These are phyloP conservation scores for Antedon mediterranea DNA, from an alignment of 53 echinoderm and acorn worm genomes.

Conservation along the genomic window DNA sequence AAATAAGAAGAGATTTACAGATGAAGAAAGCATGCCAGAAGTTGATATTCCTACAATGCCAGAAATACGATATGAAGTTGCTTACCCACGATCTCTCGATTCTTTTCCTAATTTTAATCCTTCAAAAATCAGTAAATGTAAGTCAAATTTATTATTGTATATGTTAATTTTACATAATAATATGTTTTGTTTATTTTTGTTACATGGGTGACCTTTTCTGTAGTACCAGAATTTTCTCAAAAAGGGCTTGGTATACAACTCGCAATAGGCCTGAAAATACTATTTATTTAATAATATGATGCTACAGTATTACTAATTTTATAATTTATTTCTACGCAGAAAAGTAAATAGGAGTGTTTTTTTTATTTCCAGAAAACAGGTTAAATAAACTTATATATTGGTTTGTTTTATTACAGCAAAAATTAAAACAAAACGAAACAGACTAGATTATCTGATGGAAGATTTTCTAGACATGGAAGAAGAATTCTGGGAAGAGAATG, in stretches of 20 bases:
- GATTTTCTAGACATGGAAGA: neutral
- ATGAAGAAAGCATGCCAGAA: neutral
- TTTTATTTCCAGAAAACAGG: no score
- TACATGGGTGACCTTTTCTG: no score
- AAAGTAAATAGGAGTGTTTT: no score
- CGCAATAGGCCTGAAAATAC: no score
- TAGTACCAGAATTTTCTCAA: no score
- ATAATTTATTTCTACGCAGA: no score
- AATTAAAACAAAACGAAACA: neutral
- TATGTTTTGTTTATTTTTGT: no score
- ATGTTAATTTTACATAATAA: no score
- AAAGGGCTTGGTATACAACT: no score
- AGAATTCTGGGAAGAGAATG: neutral
- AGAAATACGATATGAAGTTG: slow-evolving; percentile 23
- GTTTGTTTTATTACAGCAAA: neutral
- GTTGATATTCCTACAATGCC: neutral
- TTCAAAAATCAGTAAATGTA: slow-evolving; percentile 2
- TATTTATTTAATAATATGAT: no score
- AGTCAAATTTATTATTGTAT: neutral
- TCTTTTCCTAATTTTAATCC: slow-evolving; percentile 15
- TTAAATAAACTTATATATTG: neutral
- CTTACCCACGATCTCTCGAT: slow-evolving; percentile 23
- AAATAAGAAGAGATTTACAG: neutral
- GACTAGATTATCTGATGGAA: neutral
- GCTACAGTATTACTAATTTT: no score